Percentiles rank a stretch among this genome's conserved stretches.
phyloP scores from a whole-genome alignment of 2,888 invertebrate species.

The Ornithoptera priamus region DNA sequence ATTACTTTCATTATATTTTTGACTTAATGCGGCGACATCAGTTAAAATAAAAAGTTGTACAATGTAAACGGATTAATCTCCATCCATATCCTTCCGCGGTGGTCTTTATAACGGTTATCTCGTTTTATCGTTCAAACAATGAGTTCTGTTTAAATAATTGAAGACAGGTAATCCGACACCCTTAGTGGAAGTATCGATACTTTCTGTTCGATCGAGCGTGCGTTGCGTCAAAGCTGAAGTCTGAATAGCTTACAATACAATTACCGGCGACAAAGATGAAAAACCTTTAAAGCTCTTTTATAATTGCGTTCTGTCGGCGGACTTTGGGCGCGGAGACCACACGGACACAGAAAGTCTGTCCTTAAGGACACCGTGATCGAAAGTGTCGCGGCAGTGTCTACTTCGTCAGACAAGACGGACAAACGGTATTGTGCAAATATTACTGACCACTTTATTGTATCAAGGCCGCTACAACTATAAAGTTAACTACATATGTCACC shows the following conservation, averaged over 20 bases:
- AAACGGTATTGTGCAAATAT: no score
- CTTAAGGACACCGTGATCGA: neutral
- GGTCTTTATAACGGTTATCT: neutral
- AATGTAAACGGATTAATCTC: no score
- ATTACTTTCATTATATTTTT: no score
- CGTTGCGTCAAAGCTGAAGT: constrained; percentile 26
- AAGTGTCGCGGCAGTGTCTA: no score
- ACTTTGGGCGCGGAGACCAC: constrained; percentile 5
- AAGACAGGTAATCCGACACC: constrained; percentile 9
- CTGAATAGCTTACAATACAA: neutral
- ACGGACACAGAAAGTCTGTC: neutral
- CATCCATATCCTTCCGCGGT: neutral
- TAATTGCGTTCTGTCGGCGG: constrained; percentile 1
- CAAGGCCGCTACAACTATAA: no score
- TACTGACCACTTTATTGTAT: no score
- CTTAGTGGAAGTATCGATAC: neutral
- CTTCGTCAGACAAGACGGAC: no score
- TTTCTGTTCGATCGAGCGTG: constrained; percentile 14
- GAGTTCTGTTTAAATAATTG: neutral
- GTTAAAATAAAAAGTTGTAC: no score
- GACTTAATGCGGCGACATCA: no score
- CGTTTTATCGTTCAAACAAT: constrained; percentile 4
- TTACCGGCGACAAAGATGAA: neutral
- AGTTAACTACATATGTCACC: no score
- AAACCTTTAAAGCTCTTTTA: neutral